A percentile compares a stretch with the other conserved stretches of the same genome.
Conservation (phyloP, 2,113 vertebrate species). For the Nibea albiflora region DNA sequence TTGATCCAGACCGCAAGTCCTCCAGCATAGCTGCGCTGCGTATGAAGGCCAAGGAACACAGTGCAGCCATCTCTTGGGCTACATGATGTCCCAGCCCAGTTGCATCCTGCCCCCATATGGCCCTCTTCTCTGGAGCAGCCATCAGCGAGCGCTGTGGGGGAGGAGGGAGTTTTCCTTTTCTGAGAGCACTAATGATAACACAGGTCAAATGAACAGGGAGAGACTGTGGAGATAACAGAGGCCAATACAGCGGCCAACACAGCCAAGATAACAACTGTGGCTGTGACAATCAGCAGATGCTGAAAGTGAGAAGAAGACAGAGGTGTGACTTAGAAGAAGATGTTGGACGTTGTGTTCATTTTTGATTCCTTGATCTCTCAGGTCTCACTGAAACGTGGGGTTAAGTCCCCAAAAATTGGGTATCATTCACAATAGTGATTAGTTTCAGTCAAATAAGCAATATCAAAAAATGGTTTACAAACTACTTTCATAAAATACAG, state of each 20-base stretch:
- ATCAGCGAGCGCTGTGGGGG: slow-evolving; percentile 56
- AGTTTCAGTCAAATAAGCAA: slow-evolving; percentile 41
- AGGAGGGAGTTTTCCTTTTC: slow-evolving; percentile 59
- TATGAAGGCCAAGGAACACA: slow-evolving; percentile 99
- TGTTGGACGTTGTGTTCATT: slow-evolving; percentile 26
- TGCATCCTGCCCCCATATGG: slow-evolving; percentile 38
- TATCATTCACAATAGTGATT: slow-evolving; percentile 25
- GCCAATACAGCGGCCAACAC: slow-evolving; percentile 51
- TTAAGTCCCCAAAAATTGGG: slow-evolving; percentile 35
- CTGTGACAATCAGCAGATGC: slow-evolving; percentile 75
- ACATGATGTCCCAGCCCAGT: slow-evolving; percentile 86
- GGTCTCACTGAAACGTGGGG: slow-evolving; percentile 51
- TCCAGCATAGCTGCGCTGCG: slow-evolving; percentile 96
- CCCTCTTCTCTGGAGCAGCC: slow-evolving; percentile 55
- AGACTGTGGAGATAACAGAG: slow-evolving; percentile 71
- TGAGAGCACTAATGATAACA: slow-evolving; percentile 78
- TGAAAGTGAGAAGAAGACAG: slow-evolving; percentile 60
- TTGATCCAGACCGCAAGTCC: slow-evolving; percentile 95
- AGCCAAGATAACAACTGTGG: slow-evolving; percentile 68
- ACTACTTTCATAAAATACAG: slow-evolving; percentile 11
- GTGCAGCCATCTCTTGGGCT: slow-evolving; percentile 96
- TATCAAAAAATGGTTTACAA: slow-evolving; percentile 46
- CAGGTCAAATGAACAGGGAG: slow-evolving; percentile 74
- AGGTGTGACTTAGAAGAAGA: slow-evolving; percentile 41
- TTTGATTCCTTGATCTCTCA: slow-evolving; percentile 65